Percentiles rank a stretch among this genome's conserved stretches.
phyloP scores from a whole-genome alignment of 2,797 vertebrate species.

The Rachycentron canadum region DNA sequence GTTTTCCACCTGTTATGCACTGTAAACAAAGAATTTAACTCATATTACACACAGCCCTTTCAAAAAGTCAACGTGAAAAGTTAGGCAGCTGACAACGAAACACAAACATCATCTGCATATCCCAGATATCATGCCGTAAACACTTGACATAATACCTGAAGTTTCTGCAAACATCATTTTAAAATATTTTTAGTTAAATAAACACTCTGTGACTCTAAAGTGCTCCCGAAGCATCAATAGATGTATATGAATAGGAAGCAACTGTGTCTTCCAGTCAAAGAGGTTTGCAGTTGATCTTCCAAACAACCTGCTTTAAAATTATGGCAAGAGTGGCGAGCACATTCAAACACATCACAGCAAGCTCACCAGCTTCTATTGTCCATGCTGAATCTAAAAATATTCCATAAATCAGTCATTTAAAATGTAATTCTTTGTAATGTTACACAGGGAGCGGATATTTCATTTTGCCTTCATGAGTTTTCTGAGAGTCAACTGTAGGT shows the following conservation, averaged over 20 bases:
- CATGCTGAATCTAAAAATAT: constrained; percentile 42
- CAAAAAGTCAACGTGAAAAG: constrained; percentile 33
- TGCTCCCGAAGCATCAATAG: constrained; percentile 55
- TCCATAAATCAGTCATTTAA: constrained; percentile 10
- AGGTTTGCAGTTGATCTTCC: constrained; percentile 54
- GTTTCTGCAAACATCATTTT: constrained; percentile 3
- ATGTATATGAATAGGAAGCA: constrained; percentile 43
- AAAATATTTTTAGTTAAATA: constrained; percentile 5
- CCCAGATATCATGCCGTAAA: constrained; percentile 40
- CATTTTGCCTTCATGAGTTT: constrained; percentile 21
- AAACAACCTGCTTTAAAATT: constrained; percentile 44
- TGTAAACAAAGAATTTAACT: constrained; percentile 43
- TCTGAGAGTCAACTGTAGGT: constrained; percentile 74
- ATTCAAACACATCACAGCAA: constrained; percentile 56
- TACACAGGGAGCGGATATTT: not conserved
- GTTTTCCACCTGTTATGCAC: constrained; percentile 14
- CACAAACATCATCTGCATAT: constrained; percentile 31
- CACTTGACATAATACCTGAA: constrained; percentile 32
- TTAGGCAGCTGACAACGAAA: constrained; percentile 34
- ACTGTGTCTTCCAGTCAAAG: constrained; percentile 46
- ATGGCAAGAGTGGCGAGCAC: constrained; percentile 44
- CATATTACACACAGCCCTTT: constrained; percentile 5
- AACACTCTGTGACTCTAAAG: constrained; percentile 38
- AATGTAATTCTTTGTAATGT: not conserved
- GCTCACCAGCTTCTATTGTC: constrained; percentile 51